phyloP scores from a whole-genome alignment of 2,113 vertebrate species.

The Corvus cornix region DNA sequence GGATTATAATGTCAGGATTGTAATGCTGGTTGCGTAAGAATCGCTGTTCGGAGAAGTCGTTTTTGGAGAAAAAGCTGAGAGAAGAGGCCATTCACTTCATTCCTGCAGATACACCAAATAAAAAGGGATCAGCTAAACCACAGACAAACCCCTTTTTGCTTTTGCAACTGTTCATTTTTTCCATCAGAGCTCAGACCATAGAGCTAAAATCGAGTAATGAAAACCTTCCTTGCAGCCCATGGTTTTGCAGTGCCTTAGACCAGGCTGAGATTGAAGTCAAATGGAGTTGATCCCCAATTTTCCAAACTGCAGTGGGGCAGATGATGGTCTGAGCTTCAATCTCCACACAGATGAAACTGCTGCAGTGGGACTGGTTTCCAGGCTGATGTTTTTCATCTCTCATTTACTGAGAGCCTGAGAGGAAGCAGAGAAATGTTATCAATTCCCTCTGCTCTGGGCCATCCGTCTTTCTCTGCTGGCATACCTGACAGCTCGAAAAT shows the following conservation, averaged over 20 bases:
- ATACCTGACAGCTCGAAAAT: not conserved
- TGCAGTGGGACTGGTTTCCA: not conserved
- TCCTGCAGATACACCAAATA: constrained; percentile 11
- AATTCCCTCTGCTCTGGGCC: not conserved
- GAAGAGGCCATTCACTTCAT: constrained; percentile 35
- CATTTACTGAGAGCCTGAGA: constrained; percentile 7
- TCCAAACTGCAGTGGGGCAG: not conserved
- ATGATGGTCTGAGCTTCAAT: not conserved
- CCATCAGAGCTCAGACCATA: not conserved
- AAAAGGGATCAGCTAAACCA: constrained; percentile 48
- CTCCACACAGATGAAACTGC: not conserved
- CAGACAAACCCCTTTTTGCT: constrained; percentile 13
- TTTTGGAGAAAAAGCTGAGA: constrained; percentile 11
- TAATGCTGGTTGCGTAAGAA: constrained; percentile 6
- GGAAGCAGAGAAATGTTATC: constrained; percentile 29
- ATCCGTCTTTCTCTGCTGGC: constrained; percentile 23
- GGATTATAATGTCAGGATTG: constrained; percentile 31
- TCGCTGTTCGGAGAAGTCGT: not conserved
- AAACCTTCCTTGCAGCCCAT: constrained; percentile 9
- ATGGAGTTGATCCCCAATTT: not conserved
- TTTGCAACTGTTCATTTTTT: constrained; percentile 47
- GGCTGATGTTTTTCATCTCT: constrained; percentile 26
- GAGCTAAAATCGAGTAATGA: constrained; percentile 18
- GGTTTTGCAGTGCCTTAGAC: not conserved
- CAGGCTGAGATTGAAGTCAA: not conserved